Evolutionary conservation across 1,140 invertebrate species (phyloP).

Genomic region (Trichomalopsis sarcophagae): DNA sequence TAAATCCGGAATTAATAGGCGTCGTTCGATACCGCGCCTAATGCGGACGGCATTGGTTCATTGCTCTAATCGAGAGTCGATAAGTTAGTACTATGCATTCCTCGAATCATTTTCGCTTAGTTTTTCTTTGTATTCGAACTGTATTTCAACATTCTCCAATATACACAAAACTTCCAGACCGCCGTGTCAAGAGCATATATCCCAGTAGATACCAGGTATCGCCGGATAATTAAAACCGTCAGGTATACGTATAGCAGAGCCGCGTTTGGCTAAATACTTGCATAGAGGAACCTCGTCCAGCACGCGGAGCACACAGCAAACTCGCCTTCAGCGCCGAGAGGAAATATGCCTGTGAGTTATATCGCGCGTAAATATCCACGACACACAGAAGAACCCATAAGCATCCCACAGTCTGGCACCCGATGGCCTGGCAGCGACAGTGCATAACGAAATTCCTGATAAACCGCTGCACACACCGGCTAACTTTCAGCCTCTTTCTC

Average conservation of each 20-base stretch:
- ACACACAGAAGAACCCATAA: background rate
- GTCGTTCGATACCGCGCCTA: background rate
- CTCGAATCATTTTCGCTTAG: background rate
- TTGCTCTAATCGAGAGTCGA: background rate
- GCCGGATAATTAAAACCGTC: background rate
- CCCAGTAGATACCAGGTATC: background rate
- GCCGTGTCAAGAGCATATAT: background rate
- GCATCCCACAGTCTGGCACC: background rate
- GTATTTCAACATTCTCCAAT: too few relatives aligned
- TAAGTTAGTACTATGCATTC: background rate
- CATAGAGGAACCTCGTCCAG: background rate
- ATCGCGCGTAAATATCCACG: background rate
- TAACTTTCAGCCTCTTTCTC: constrained; percentile 57
- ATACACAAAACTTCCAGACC: background rate
- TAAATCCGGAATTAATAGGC: background rate
- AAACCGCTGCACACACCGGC: constrained; percentile 55
- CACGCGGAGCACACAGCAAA: background rate
- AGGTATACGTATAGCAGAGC: background rate
- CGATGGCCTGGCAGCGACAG: constrained; percentile 11
- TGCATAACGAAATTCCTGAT: constrained; percentile 53
- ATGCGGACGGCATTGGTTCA: background rate
- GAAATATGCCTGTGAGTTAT: constrained; percentile 29
- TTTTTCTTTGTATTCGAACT: too few relatives aligned
- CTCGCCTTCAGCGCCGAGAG: background rate
- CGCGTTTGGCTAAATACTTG: background rate